Base-by-base conservation (phyloP, 2,888 invertebrate genomes). In the Pandemis heparana region DNA sequence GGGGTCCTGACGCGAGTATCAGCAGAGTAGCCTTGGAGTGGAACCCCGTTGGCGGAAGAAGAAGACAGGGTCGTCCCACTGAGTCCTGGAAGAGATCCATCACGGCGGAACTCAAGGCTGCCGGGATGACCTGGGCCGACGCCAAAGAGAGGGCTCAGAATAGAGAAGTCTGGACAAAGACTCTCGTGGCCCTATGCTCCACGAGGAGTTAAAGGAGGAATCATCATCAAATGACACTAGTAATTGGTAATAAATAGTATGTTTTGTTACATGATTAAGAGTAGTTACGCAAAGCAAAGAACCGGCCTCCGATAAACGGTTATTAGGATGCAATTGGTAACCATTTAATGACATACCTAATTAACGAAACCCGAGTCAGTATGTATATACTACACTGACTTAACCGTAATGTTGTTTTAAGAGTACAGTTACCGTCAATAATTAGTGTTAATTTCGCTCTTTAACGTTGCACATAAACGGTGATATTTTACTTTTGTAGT, bases 351-450 rank as follows among this genome's bases (percentile, higher is more conserved):
- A 53, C 56, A 9, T 53, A 56, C 56, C 7, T 12, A 23, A 56
- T 18, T 23, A 56, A 56, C 56, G 23, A 56, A 23, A 56, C 56
- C 56, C 23, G 56, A 23, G 56, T 56, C 23, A 23, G 56, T 23
- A 56, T 56, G 7, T 46, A 53, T 10, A 23, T 9, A 56, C 56
- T 5, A 23, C 10, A 23, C 23, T 23, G 23, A 32, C 56, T 56
- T 56, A 56, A 56, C 56, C 56, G 23, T 23, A 23, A 56, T 23
- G 23, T 56, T 56, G 53, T 56, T 18, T 18, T 23, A 56, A 56
- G 23, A 56, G 23, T 51, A 48, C n/a, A 53, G 10, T 56, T 23
- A 23, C 23, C 56, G 7, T 12, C 12, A 23, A 56, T 12, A 23
- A 56, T 23, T 56, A 12, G 12, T 23, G 56, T 56, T 56, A 18